Base-by-base conservation (phyloP, 1,140 invertebrate genomes). In the Cotesia typhae region DNA sequence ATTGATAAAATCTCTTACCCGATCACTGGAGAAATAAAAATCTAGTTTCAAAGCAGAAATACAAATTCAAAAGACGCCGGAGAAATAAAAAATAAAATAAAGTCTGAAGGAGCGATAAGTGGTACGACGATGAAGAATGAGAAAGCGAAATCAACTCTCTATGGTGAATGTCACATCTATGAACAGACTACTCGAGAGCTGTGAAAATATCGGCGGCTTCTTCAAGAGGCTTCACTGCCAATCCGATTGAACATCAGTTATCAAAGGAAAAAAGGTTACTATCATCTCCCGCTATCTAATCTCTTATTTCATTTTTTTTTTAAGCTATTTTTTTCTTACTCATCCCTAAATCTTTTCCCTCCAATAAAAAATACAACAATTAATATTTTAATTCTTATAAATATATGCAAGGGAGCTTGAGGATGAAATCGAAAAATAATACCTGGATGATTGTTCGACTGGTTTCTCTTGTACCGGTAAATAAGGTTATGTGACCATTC, bases 401-500 rank as follows among this genome's bases (percentile, higher is more conserved):
- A 28, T 28, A 28, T 28, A 28, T 28, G 28, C 28, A 28, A 3
- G 14, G 14, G 1, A 28, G 28, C 1, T 28, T 1, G 28, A 28
- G 28, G 28, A 28, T 28, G 28, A 28, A 28, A 28, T 28, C 1
- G 28, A 28, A 28, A 3, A 28, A 28, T 28, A 28, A 28, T 28
- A 28, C 28, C 28, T 28, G 28, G 28, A 28, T 28, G 28, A 28
- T 28, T 28, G 28, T 28, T 28, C 28, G 47, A 47, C 65, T 60
- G 74, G 71, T 59, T 77, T 51, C 35, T 17, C 74, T 76, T 78
- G 70, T 77, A 78, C 74, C 75, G 71, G 76, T 74, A 79, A 83
- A 83, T 79, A 80, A 82, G 74, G 78, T 80, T 81, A 82, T 72
- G 71, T 71, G 72, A 74, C 73, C 74, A 78, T 77, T 76, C 76